Conservation (phyloP, 2,797 vertebrate species). For the Crypturellus tataupa region DNA sequence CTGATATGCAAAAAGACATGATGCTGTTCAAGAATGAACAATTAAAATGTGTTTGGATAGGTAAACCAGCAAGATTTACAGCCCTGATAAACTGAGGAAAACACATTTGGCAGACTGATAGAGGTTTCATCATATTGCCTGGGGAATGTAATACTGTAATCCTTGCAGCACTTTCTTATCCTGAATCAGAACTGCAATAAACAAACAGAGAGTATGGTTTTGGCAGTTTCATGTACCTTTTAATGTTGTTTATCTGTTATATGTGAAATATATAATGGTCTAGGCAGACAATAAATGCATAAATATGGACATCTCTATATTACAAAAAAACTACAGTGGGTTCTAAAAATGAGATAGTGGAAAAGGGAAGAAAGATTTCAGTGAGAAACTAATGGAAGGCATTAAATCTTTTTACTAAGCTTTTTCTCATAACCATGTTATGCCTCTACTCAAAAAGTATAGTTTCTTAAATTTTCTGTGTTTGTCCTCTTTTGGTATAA, state of each 20-base stretch:
- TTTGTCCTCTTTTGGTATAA: neutral
- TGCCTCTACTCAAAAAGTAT: neutral
- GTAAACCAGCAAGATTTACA: slow-evolving; percentile 8
- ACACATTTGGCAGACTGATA: neutral
- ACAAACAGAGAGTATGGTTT: neutral
- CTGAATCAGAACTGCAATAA: neutral
- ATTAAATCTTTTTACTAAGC: neutral
- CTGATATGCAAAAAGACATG: neutral
- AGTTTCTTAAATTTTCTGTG: neutral
- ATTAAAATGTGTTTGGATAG: neutral
- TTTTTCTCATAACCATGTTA: neutral
- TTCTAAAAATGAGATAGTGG: neutral
- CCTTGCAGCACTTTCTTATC: neutral
- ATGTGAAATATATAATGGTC: neutral
- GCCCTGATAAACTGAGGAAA: neutral
- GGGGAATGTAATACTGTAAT: neutral
- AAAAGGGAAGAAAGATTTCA: neutral
- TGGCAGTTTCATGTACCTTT: neutral
- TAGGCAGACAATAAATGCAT: neutral
- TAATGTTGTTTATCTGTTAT: neutral
- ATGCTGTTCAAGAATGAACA: neutral
- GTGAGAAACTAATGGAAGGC: neutral
- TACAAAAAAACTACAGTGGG: neutral
- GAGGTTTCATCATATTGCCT: neutral
- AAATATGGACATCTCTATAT: neutral